Evolutionary conservation across 2,888 invertebrate species (phyloP), one percentile per base, ranked within the genome.

Genomic region (Melolontha melolontha): DNA sequence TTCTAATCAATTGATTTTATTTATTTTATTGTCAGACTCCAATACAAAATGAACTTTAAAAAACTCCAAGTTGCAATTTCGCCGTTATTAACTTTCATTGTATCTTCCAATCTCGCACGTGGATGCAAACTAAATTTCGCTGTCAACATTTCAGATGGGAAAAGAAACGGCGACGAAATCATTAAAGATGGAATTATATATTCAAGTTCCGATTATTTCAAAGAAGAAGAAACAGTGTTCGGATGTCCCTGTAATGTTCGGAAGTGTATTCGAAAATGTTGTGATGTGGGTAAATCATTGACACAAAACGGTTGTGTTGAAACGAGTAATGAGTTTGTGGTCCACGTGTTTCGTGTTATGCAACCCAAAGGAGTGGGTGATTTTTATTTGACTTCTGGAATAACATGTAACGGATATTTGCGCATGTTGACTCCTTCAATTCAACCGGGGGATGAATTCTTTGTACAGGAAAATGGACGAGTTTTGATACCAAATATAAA

Each of bases 261-360:
- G 12, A 62, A 51, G 17, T 66, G 40, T 27, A 50, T 66, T 8
- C 49, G 42, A 22, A 66, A 66, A 42, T 66, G 66, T 51, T 66
- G 66, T 17, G 29, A 1, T 6, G 41, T 8, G 8, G 44, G 16
- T 17, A 29, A 8, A 12, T 29, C 47, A 5, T 12, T 29, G 14
- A 44, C 44, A 11, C 8, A 29, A 8, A 16, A 44, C 0, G 29
- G 59, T 29, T 59, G 59, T 47, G 29, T 17, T 12, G 22, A 22
- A 29, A 59, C 14, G 29, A 59, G 11, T 10, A 8, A 29, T 34
- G 47, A 27, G 14, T 59, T 59, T 29, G 14, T 29, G 12, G 12
- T 59, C 1, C 8, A 41, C 6, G 29, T 59, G 17, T 59, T 29
- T 34, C 47, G 11, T 10, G 14, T 16, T 14, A 59, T 8, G 1